phyloP scores from a whole-genome alignment of 1,140 invertebrate species.

The Papilio polytes region DNA sequence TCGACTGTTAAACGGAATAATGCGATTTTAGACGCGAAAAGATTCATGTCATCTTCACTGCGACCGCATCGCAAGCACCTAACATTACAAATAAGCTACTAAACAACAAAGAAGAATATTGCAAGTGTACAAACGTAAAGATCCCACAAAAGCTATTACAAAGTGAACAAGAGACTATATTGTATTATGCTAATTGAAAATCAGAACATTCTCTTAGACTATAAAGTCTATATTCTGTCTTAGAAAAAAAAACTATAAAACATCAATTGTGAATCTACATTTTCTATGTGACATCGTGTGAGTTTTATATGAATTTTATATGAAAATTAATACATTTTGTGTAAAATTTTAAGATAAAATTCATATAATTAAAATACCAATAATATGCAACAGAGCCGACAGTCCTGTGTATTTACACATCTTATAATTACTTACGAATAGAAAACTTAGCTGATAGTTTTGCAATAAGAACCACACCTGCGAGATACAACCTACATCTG shows the following conservation, averaged over 20 bases:
- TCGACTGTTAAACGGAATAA: conserved; percentile 55
- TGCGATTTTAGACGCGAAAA: conserved; percentile 52
- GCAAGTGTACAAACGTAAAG: background rate
- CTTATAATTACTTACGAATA: conserved; percentile 73
- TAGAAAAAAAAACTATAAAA: conserved; percentile 11
- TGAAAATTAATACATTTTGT: conserved; percentile 12
- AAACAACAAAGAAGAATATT: conserved; percentile 48
- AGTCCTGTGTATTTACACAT: conserved; percentile 78
- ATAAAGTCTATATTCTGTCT: background rate
- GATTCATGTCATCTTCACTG: background rate
- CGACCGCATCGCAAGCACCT: conserved; percentile 48
- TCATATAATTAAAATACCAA: background rate
- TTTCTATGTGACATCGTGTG: conserved; percentile 16
- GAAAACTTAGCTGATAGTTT: conserved; percentile 66
- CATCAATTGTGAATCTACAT: conserved; percentile 22
- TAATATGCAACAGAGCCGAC: conserved; percentile 46
- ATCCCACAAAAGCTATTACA: background rate
- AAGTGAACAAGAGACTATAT: conserved; percentile 28
- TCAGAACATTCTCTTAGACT: background rate
- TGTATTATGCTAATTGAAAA: conserved; percentile 36
- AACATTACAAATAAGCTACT: conserved; percentile 51
- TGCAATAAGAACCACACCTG: conserved; percentile 69
- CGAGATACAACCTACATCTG: conserved; percentile 62
- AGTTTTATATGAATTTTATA: conserved; percentile 8
- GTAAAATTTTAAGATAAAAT: background rate